Conservation (phyloP, 2,113 vertebrate genomes). For the Gymnocephalus cernua region DNA sequence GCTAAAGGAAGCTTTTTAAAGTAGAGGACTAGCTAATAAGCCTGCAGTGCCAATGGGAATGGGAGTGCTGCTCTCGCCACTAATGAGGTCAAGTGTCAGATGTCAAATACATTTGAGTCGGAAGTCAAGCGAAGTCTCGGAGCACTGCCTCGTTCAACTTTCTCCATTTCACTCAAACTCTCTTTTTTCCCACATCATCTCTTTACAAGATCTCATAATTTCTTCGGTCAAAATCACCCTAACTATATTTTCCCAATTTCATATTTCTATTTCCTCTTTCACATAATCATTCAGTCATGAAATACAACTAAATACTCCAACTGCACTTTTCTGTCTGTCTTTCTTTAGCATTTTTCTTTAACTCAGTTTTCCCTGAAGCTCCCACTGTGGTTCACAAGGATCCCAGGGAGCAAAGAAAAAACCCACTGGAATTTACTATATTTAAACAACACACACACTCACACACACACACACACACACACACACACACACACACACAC, state of each 20-base stretch:
- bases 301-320: neutral
- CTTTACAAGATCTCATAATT: neutral
- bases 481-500: conserved; percentile 5
- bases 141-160: neutral
- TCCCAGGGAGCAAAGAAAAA: conserved; percentile 70
- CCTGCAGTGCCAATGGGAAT: conserved; percentile 24
- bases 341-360: conserved; percentile 2
- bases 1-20: conserved; percentile 23
- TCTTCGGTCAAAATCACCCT: neutral
- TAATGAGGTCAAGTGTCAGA: conserved; percentile 46
- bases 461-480: conserved; percentile 32
- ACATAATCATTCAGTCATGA: neutral
- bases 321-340: conserved; percentile 10
- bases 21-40: conserved; percentile 2
- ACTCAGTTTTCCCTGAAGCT: conserved; percentile 53
- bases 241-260: conserved; percentile 3
- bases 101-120: conserved; percentile 20
- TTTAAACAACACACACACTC: conserved; percentile 68
- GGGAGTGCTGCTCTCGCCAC: neutral
- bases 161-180: conserved; percentile 2
- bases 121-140: conserved; percentile 2
- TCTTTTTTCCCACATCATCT: neutral
- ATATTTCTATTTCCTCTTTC: neutral
- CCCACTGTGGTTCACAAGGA: conserved; percentile 73
- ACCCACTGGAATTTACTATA: conserved; percentile 78